Base-by-base conservation (phyloP, 2,113 vertebrate genomes). In the Anser brachyrhynchus region DNA sequence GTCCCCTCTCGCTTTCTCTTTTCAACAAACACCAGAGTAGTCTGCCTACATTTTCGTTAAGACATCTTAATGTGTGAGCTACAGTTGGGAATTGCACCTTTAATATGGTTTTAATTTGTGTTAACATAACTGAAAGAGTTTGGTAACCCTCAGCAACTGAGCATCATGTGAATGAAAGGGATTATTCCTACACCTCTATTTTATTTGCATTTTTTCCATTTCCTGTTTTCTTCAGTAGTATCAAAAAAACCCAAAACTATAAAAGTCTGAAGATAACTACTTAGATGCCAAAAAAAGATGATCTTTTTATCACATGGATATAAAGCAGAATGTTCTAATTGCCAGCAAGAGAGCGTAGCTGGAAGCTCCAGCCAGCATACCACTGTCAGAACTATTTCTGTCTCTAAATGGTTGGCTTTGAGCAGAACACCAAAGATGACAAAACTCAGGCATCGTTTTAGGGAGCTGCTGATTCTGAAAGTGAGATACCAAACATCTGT, bases 341-440 rank as follows among this genome's bases (percentile, higher is more conserved):
- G 77, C 66, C 90, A 39, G 14, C 62, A 89, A 90, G 73, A 93
- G 39, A 62, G 49, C 2, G 2, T 83, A 83, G 87, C 59, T 94
- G 79, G 85, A 74, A 96, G 87, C 61, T 88, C 20, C 35, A 93
- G 16, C n/a, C 39, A 75, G 35, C 15, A 13, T 4, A 67, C 55
- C 5, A 13, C 57, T 94, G 85, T 84, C 76, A 90, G 69, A 80
- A 86, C 52, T 77, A 58, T 87, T 96, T 90, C 84, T 89, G 54
- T 92, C 65, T 94, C 81, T 92, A 79, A 89, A 66, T 2, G 12
- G 28, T 39, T 94, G 90, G 62, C 89, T 94, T 86, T 75, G 61
- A 96, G 94, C 69, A 78, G 85, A 90, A 80, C 65, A 93, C 72
- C 76, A 78, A 90, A 94, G 87, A 94, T 46, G 54, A 83, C 75